phyloP scores from a whole-genome alignment of 2,113 vertebrate genomes.

The Amphiprion ocellaris region DNA sequence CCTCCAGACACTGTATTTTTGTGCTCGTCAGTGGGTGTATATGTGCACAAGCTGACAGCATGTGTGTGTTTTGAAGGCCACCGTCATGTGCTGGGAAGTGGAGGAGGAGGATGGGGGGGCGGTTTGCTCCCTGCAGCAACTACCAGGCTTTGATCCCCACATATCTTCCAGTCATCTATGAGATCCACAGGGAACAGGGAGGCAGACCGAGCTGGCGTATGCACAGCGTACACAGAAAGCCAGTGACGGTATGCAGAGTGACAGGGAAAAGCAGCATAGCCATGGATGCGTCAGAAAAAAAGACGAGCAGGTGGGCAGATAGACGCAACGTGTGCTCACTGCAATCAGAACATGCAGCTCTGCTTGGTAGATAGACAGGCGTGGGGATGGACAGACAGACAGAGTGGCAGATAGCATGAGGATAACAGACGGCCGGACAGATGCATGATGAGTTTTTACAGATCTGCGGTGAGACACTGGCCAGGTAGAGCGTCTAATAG shows the following conservation, averaged over 20 bases:
- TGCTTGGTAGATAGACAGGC: slow-evolving; percentile 43
- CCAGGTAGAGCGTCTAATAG: slow-evolving; percentile 62
- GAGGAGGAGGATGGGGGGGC: neutral
- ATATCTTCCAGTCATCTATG: slow-evolving; percentile 57
- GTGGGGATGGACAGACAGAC: slow-evolving; percentile 36
- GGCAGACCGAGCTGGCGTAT: slow-evolving; percentile 15
- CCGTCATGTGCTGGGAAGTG: slow-evolving; percentile 27
- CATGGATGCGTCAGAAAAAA: neutral
- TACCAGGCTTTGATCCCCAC: slow-evolving; percentile 55
- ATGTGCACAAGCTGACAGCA: slow-evolving; percentile 24
- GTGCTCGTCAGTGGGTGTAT: neutral
- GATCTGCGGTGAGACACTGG: slow-evolving; percentile 44
- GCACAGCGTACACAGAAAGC: slow-evolving; percentile 5
- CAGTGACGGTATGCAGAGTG: slow-evolving; percentile 42
- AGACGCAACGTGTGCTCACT: slow-evolving; percentile 34
- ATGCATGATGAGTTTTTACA: slow-evolving; percentile 57
- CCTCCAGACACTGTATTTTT: slow-evolving; percentile 3
- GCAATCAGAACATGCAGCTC: slow-evolving; percentile 35
- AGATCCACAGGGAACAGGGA: slow-evolving; percentile 40
- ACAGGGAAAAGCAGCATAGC: slow-evolving; percentile 30
- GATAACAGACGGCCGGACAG: slow-evolving; percentile 69
- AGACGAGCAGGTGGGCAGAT: slow-evolving; percentile 56
- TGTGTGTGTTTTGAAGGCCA: slow-evolving; percentile 62
- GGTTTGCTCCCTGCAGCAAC: slow-evolving; percentile 30
- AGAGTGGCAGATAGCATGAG: slow-evolving; percentile 72